Base-by-base conservation (phyloP, 2,113 vertebrate genomes). In the Montifringilla adamsi region DNA sequence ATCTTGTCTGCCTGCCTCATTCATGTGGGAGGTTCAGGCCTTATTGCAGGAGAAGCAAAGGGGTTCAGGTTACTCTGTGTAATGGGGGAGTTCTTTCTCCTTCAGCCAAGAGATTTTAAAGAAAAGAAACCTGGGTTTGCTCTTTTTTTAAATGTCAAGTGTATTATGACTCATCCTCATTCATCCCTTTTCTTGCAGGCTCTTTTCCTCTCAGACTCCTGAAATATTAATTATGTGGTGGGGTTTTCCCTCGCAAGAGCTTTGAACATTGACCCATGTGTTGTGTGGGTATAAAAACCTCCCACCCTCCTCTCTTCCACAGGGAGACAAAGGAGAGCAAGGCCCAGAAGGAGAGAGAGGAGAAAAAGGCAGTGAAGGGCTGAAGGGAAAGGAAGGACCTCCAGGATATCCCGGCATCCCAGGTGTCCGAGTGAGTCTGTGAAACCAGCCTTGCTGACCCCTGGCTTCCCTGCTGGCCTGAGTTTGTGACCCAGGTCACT, bases 291-390 rank as follows among this genome's bases (percentile, higher is more conserved):
- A 86, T 88, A 70, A 75, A 80, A 94, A 73, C 41, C 68, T 96
- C 76, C 90, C 82, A 55, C 49, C 10, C n/a, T 97, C 31, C 28
- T 88, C 79, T 96, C 39, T 84, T 94, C 92, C 78, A 79, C 95
- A 99, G 99, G 99, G 99, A 75, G 99, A 99, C 94, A 99, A 99
- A 85, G 99, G 99, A 60, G 99, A 99, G 64, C 98, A 98, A 94
- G 99, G 99, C 37, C 98, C 97, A n/a, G 99, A 99, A 52, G 99
- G 99, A 10, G 98, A 99, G 93, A 98, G 87, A 63, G 99, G 99
- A 39, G 98, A 99, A 93, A 99, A 99, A 91, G 99, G 99, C 84
- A 98, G 97, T n/a, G 97, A 98, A 81, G 99, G 99, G 37, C 95
- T 98, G 89, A 99, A 98, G 97, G 99, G 99, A 49, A 99, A 99